Conservation (phyloP, 1,140 invertebrate species). For the Uloborus diversus region DNA sequence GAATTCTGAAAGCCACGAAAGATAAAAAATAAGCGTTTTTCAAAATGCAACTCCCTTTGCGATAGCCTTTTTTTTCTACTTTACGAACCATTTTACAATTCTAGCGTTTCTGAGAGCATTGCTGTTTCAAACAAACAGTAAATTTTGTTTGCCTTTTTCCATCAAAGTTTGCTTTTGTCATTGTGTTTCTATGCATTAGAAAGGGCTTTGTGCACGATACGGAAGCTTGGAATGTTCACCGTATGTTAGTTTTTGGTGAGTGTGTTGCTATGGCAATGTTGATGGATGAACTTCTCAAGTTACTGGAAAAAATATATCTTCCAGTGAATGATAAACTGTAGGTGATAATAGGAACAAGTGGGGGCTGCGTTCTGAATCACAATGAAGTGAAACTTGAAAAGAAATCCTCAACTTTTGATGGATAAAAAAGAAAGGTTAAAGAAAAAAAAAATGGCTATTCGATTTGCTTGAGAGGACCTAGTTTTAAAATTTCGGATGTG, state of each 20-base stretch:
- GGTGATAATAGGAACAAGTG: slow-evolving; percentile 53
- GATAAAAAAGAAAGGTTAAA: neutral
- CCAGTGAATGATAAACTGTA: slow-evolving; percentile 51
- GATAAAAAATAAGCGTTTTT: no score
- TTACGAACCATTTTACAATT: no score
- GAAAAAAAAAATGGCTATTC: slow-evolving; percentile 11
- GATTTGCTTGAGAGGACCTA: slow-evolving; percentile 32
- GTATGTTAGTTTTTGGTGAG: slow-evolving; percentile 9
- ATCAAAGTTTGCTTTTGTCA: no score
- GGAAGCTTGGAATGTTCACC: slow-evolving; percentile 2
- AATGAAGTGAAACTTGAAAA: slow-evolving; percentile 45
- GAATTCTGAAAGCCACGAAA: no score
- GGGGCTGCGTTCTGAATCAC: slow-evolving; percentile 32
- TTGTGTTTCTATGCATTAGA: slow-evolving; percentile 26
- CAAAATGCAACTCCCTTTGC: no score
- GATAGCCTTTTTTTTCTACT: no score
- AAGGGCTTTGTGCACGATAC: neutral
- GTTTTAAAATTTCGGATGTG: slow-evolving; percentile 16
- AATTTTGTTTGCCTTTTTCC: no score
- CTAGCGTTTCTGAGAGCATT: no score
- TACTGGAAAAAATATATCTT: slow-evolving; percentile 14
- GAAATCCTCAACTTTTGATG: slow-evolving; percentile 38
- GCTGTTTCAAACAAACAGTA: no score
- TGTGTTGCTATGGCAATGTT: slow-evolving; percentile 32
- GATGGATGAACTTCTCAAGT: slow-evolving; percentile 53